These are phyloP conservation scores for Micoletzkya japonica DNA, from an alignment of 2,888 invertebrate genomes.

Conservation along the genomic window DNA sequence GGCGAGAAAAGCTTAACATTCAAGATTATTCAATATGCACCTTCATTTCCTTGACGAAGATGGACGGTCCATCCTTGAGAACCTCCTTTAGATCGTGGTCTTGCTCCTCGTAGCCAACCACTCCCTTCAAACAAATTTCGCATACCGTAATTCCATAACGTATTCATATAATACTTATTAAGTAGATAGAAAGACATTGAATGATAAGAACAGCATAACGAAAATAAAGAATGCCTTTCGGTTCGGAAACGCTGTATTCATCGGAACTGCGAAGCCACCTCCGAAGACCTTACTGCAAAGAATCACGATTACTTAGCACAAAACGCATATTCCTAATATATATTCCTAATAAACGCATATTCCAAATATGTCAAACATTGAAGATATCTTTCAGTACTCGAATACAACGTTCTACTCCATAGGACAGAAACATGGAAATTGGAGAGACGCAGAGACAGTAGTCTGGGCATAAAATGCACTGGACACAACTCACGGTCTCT, in stretches of 20 bases:
- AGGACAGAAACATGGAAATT: too few relatives aligned
- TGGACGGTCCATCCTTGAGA: conserved; percentile 40
- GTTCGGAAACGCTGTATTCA: conserved; percentile 55
- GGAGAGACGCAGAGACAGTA: too few relatives aligned
- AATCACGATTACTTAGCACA: too few relatives aligned
- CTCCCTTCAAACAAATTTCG: conserved; percentile 36
- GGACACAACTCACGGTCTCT: conserved; percentile 19
- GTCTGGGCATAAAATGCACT: too few relatives aligned
- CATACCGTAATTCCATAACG: too few relatives aligned
- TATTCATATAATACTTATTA: too few relatives aligned
- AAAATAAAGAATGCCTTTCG: conserved; percentile 28
- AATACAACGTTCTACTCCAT: too few relatives aligned
- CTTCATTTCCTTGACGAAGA: conserved; percentile 44
- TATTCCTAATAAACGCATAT: too few relatives aligned
- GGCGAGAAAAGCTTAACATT: neutral
- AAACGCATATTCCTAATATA: too few relatives aligned
- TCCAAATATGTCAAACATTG: too few relatives aligned
- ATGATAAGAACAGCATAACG: neutral
- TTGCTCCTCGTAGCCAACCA: conserved; percentile 45
- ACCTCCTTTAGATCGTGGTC: conserved; percentile 48
- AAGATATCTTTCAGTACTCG: too few relatives aligned
- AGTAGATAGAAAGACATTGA: neutral
- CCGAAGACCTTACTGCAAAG: conserved; percentile 33
- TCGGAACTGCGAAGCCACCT: conserved; percentile 43
- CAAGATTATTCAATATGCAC: conserved; percentile 31